Evolutionary conservation across 1,140 invertebrate genomes (phyloP).

Genomic region (Neocloeon triangulifer): DNA sequence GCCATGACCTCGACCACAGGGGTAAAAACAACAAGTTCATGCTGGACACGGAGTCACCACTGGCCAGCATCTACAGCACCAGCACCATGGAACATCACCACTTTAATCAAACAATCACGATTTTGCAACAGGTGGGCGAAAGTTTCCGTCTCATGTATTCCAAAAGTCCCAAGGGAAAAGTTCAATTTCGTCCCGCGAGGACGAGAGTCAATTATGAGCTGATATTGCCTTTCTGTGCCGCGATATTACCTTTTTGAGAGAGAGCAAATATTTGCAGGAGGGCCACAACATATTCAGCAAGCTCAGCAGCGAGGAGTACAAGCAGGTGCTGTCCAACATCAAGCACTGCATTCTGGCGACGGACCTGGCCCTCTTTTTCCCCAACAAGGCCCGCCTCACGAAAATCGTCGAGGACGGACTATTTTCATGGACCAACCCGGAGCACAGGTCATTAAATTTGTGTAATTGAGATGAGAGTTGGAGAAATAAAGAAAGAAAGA

Average conservation of each 20-base stretch:
- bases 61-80: slow-evolving; percentile 61
- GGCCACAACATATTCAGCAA: slow-evolving; percentile 60
- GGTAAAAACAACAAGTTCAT: slow-evolving; percentile 71
- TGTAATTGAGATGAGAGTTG: no score
- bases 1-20: slow-evolving; percentile 65
- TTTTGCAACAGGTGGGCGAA: slow-evolving; percentile 43
- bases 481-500: no score
- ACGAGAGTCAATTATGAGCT: not conserved
- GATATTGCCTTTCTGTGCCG: no score
- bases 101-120: slow-evolving; percentile 68
- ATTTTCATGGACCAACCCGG: slow-evolving; percentile 35
- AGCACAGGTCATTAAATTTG: slow-evolving; percentile 27
- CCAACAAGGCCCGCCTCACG: slow-evolving; percentile 39
- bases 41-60: slow-evolving; percentile 52
- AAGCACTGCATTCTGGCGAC: slow-evolving; percentile 67
- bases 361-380: slow-evolving; percentile 58
- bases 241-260: no score
- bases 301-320: slow-evolving; percentile 49
- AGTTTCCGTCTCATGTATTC: not conserved
- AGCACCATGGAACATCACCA: slow-evolving; percentile 72
- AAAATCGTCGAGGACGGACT: slow-evolving; percentile 25
- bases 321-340: slow-evolving; percentile 45
- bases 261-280: slow-evolving; percentile 32
- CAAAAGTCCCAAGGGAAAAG: not conserved
- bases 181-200: slow-evolving; percentile 1